Evolutionary conservation across 2,113 vertebrate species (phyloP).

Genomic region (Phodopus roborovskii): DNA sequence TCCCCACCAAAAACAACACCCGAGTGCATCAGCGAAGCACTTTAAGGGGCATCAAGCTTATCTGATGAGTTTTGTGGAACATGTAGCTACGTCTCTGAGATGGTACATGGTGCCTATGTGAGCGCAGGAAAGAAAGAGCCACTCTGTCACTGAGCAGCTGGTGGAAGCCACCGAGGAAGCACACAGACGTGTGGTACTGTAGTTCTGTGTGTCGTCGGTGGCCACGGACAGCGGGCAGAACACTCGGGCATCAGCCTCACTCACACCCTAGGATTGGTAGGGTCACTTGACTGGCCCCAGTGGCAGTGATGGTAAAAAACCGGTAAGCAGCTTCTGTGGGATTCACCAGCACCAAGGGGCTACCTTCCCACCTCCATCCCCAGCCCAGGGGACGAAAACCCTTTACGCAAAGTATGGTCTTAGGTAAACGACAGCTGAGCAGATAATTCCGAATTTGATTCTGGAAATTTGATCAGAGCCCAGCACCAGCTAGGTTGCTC

Average conservation of each 20-base stretch:
- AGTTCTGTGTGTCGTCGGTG: background rate
- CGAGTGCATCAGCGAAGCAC: background rate
- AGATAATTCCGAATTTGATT: slow-evolving; percentile 65
- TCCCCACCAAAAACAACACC: background rate
- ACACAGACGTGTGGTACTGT: background rate
- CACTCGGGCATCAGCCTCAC: background rate
- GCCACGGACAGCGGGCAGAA: too few relatives aligned
- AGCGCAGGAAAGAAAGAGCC: background rate
- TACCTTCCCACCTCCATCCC: background rate
- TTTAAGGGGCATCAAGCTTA: background rate
- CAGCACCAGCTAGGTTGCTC: slow-evolving; percentile 64
- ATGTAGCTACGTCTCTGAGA: background rate
- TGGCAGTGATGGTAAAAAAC: background rate
- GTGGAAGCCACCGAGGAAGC: background rate
- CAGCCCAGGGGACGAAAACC: slow-evolving; percentile 1
- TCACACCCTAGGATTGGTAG: background rate
- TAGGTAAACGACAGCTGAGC: slow-evolving; percentile 40
- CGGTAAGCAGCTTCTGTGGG: slow-evolving; percentile 9
- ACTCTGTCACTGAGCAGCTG: background rate
- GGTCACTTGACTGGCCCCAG: background rate
- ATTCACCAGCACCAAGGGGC: background rate
- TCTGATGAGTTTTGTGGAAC: slow-evolving; percentile 1
- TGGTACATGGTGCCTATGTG: too few relatives aligned
- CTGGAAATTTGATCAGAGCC: slow-evolving; percentile 60
- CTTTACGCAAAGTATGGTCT: background rate